Evolutionary conservation across 2,888 invertebrate species (phyloP).

Genomic region (Lasius platythorax): DNA sequence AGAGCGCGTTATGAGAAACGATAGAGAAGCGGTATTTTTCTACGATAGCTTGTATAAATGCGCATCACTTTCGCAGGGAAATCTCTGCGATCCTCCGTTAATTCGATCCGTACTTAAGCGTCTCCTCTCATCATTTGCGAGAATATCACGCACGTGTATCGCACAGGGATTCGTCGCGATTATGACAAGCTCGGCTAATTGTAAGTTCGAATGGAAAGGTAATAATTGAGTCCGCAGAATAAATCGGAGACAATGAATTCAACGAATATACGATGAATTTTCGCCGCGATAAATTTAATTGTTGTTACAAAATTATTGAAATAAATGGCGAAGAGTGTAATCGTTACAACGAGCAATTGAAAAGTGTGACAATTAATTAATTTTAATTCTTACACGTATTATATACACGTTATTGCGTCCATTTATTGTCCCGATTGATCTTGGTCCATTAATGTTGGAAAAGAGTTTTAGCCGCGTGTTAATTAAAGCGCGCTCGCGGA

Average conservation of each 20-base stretch:
- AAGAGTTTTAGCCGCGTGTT: not conserved
- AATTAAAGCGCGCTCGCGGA: slow-evolving; percentile 1
- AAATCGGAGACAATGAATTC: not conserved
- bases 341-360: not conserved
- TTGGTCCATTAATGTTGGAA: not conserved
- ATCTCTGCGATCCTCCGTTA: slow-evolving; percentile 1
- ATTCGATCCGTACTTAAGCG: slow-evolving; percentile 40
- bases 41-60: slow-evolving; percentile 66
- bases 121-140: slow-evolving; percentile 5
- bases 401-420: not conserved
- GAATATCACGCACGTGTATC: not conserved
- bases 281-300: not conserved
- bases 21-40: slow-evolving; percentile 74
- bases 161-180: not conserved
- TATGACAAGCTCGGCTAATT: not conserved
- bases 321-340: not conserved
- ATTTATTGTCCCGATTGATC: not conserved
- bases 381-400: not conserved
- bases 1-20: slow-evolving; percentile 28
- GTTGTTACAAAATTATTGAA: not conserved
- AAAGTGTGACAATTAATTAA: not conserved
- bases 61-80: not conserved
- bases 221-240: not conserved
- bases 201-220: not conserved
- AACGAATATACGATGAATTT: not conserved